Conservation (phyloP, 2,113 vertebrate species). For the Phrynosoma blainvillii region DNA sequence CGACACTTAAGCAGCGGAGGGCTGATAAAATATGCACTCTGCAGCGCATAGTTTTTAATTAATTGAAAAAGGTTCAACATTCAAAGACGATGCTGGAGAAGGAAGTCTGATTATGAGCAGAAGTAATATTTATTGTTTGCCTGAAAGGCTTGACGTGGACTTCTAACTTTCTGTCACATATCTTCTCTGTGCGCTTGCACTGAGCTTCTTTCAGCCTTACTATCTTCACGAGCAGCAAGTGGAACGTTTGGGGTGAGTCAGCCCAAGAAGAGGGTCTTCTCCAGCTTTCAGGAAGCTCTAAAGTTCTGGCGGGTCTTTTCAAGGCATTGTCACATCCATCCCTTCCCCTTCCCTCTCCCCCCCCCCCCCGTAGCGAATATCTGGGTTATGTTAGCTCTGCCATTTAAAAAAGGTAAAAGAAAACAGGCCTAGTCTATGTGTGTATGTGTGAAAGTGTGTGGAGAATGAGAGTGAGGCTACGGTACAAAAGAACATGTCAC, state of each 20-base stretch:
- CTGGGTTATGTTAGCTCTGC: constrained; percentile 12
- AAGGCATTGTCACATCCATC: constrained; percentile 34
- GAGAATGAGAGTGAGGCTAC: neutral
- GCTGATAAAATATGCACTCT: constrained; percentile 90
- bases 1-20: constrained; percentile 88
- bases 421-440: neutral
- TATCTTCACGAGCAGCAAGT: constrained; percentile 67
- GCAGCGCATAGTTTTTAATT: constrained; percentile 91
- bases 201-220: constrained; percentile 66
- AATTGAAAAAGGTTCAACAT: constrained; percentile 93
- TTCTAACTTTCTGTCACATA: constrained; percentile 80
- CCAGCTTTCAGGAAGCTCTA: neutral
- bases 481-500: neutral
- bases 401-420: neutral
- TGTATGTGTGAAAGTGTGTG: neutral
- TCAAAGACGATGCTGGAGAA: constrained; percentile 83
- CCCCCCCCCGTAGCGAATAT: neutral
- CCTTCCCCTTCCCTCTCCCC: neutral
- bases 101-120: constrained; percentile 82
- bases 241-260: constrained; percentile 40
- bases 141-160: constrained; percentile 80
- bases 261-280: constrained; percentile 47
- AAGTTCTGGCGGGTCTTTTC: constrained; percentile 59
- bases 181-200: constrained; percentile 66
- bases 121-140: constrained; percentile 89